Evolutionary conservation across 2,888 invertebrate species (phyloP).

Genomic region (Fissipunctia ypsillon): DNA sequence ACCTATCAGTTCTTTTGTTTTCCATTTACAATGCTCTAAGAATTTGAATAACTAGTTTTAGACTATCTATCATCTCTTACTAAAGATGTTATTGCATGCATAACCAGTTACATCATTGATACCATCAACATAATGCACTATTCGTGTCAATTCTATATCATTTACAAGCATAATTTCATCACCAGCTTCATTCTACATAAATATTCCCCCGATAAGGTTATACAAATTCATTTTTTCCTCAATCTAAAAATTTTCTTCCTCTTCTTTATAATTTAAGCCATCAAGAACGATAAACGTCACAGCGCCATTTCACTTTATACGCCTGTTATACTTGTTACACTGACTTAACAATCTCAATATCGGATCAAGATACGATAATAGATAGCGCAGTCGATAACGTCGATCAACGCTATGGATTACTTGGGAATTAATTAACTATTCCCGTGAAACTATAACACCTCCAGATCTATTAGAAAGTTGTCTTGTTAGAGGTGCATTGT

Average conservation of each 20-base stretch:
- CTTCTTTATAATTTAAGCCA: constrained; percentile 43
- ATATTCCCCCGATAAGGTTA: background rate
- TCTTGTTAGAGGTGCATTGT: constrained; percentile 62
- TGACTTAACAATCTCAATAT: constrained; percentile 81
- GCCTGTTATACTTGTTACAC: constrained; percentile 78
- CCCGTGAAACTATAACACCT: constrained; percentile 77
- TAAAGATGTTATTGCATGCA: background rate
- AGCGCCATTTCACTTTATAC: constrained; percentile 72
- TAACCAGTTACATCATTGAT: background rate
- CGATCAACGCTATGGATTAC: constrained; percentile 82
- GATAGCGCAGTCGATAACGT: constrained; percentile 81
- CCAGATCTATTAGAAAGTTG: constrained; percentile 77
- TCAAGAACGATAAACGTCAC: constrained; percentile 69
- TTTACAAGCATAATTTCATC: constrained; percentile 23
- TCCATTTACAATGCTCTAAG: background rate
- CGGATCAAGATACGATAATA: constrained; percentile 77
- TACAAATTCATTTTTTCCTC: background rate
- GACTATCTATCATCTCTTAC: background rate
- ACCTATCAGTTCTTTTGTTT: constrained; percentile 17
- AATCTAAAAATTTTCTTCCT: background rate
- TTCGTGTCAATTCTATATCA: background rate
- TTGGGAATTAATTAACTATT: constrained; percentile 82
- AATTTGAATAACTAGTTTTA: constrained; percentile 21
- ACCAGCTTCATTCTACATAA: background rate
- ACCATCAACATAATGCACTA: background rate